Evolutionary conservation across 2,797 vertebrate species (phyloP).

Genomic region (Sebastes matsubarae): DNA sequence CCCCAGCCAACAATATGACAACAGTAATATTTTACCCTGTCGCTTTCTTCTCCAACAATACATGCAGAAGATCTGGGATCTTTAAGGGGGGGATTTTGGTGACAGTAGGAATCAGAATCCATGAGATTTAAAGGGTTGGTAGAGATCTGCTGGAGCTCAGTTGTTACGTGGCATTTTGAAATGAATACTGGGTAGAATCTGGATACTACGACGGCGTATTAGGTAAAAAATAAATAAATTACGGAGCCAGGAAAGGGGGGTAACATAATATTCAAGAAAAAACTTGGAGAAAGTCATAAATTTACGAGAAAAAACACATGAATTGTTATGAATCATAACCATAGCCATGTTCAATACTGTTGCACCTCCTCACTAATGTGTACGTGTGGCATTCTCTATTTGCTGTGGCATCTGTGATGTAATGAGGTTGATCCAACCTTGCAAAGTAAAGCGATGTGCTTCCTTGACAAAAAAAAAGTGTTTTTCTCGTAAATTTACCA

Average conservation of each 20-base stretch:
- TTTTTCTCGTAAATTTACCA: too few species aligned
- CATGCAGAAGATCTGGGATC: background rate
- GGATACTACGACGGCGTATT: background rate
- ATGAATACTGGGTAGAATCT: background rate
- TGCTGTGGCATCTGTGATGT: too few species aligned
- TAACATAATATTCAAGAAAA: too few species aligned
- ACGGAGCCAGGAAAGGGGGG: accelerated
- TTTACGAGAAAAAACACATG: too few species aligned
- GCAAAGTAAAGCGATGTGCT: too few species aligned
- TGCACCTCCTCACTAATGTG: too few species aligned
- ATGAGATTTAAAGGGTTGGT: conserved; percentile 26
- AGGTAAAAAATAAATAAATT: too few species aligned
- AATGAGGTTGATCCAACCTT: too few species aligned
- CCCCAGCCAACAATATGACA: conserved; percentile 55
- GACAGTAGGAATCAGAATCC: conserved; percentile 27
- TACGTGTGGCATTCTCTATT: too few species aligned
- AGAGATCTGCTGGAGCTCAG: background rate
- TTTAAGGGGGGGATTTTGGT: background rate
- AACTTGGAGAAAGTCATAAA: too few species aligned
- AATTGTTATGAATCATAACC: too few species aligned
- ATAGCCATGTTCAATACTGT: too few species aligned
- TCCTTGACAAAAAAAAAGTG: accelerated
- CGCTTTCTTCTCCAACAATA: conserved; percentile 12
- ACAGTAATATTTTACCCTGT: conserved; percentile 24
- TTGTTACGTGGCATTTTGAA: conserved; percentile 18